Base-by-base conservation (phyloP, 2,888 invertebrate species). In the Erebia ligea region DNA sequence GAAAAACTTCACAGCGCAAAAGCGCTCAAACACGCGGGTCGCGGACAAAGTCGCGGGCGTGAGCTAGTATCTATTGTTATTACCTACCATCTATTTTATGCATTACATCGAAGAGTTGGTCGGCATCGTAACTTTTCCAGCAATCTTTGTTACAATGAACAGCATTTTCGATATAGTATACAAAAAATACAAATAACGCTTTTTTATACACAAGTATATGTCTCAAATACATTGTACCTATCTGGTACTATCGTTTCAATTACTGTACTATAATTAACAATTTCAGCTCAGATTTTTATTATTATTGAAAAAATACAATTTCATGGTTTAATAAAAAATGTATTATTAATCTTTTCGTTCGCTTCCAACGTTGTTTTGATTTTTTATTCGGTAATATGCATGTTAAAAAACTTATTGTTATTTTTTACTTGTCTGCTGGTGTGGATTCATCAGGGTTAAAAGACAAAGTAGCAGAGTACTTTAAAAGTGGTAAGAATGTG, bases 31-130 rank as follows among this genome's bases (percentile, higher is more conserved):
- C n/a, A n/a, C n/a, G n/a, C n/a, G n/a, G n/a, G n/a, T n/a, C n/a
- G n/a, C n/a, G n/a, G n/a, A n/a, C n/a, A n/a, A n/a, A n/a, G n/a
- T n/a, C n/a, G n/a, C n/a, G 25, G 25, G 25, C 25, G 4, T 25
- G 0, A 25, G 4, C 25, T 25, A 2, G 25, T 25, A 25, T 4
- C 34, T 42, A 42, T 42, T 42, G 34, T 6, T 10, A 54, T 10
- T 17, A 52, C 17, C 78, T 79, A 89, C 89, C 77, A 42, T 90
- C 86, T 45, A 89, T 76, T 6, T 75, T 64, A 68, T 85, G 79
- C 80, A 89, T 80, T 1, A 67, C 68, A 8, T 79, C 48, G 57
- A 84, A 84, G 71, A 84, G 78, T 48, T 75, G 67, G 21, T 72
- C 62, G 0, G 81, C 76, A 34, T 83, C 76, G 17, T 87, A 70